phyloP scores from a whole-genome alignment of 2,113 vertebrate genomes.

The Hydrolagus affinis region DNA sequence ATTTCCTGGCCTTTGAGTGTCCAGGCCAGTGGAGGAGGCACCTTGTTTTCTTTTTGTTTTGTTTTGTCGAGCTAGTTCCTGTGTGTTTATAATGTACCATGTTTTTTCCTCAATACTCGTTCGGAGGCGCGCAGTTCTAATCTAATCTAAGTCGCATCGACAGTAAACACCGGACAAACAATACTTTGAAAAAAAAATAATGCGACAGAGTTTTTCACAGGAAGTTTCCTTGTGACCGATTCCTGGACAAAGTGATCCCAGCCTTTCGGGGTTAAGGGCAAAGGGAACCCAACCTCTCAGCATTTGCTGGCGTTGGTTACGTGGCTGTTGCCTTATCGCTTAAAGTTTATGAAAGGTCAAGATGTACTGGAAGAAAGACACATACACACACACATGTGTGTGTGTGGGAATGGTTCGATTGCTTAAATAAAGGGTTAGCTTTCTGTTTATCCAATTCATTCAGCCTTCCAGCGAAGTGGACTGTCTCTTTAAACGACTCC shows the following conservation, averaged over 20 bases:
- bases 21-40: no score
- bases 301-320: slow-evolving; percentile 2
- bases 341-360: not conserved
- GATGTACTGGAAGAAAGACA: not conserved
- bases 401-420: not conserved
- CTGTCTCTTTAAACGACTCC: not conserved
- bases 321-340: not conserved
- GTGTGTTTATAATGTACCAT: no score
- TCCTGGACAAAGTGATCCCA: slow-evolving; percentile 14
- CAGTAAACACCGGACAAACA: slow-evolving; percentile 11
- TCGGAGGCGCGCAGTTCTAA: not conserved
- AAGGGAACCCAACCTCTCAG: slow-evolving; percentile 19
- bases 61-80: no score
- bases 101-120: not conserved
- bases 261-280: not conserved
- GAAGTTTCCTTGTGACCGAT: slow-evolving; percentile 22
- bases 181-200: slow-evolving; percentile 26
- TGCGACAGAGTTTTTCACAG: slow-evolving; percentile 28
- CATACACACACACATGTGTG: no score
- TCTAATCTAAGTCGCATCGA: slow-evolving; percentile 21
- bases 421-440: not conserved
- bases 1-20: no score
- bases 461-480: not conserved
- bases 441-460: not conserved
- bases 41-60: no score